Conservation (phyloP, 2,797 vertebrate genomes). For the Anas bahamensis region DNA sequence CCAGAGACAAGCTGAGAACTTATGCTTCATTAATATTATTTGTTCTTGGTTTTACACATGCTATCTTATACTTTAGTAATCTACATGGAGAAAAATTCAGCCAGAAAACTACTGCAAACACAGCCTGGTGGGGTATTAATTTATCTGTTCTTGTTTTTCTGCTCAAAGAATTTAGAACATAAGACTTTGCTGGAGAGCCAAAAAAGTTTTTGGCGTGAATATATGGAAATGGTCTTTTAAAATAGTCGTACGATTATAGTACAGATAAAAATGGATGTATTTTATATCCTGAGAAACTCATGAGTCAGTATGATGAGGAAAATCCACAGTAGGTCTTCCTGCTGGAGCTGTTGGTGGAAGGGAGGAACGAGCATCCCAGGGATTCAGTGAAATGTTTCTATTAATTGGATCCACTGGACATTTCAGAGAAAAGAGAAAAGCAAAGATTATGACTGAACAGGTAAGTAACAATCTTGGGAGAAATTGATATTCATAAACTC, state of each 20-base stretch:
- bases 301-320: not conserved
- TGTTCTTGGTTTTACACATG: slow-evolving; percentile 70
- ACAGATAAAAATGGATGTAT: not conserved
- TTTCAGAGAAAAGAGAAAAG: not conserved
- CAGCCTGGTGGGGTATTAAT: slow-evolving; percentile 51
- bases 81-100: slow-evolving; percentile 48
- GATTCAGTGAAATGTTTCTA: not conserved
- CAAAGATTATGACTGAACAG: not conserved
- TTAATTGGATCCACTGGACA: not conserved
- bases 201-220: not conserved
- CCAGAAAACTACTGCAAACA: slow-evolving; percentile 50
- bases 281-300: not conserved
- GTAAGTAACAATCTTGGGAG: not conserved
- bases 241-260: not conserved
- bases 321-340: not conserved
- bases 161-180: not conserved
- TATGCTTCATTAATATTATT: slow-evolving; percentile 79
- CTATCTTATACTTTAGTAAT: slow-evolving; percentile 28
- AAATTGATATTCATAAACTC: not conserved
- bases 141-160: slow-evolving; percentile 62
- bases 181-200: not conserved
- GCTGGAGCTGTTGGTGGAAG: not conserved
- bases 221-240: not conserved
- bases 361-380: not conserved
- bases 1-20: slow-evolving; percentile 70